These are phyloP conservation scores for Syrphus vitripennis DNA, from an alignment of 2,888 invertebrate genomes.

Conservation along the genomic window DNA sequence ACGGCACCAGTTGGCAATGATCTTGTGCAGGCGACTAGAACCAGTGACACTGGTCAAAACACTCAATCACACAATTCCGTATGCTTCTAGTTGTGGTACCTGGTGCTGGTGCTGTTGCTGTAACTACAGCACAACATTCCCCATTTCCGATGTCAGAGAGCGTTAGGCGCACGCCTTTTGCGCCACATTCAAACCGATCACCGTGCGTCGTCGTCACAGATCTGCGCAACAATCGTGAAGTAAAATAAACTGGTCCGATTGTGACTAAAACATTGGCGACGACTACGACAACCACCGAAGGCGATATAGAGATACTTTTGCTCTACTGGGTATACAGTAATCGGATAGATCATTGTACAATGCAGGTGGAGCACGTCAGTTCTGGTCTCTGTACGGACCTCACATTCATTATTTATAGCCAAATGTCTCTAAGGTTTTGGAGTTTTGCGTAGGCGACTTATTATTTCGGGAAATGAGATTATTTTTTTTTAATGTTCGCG, in stretches of 20 bases:
- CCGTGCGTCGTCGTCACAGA: not conserved
- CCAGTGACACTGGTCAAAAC: constrained; percentile 67
- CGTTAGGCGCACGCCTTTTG: constrained; percentile 19
- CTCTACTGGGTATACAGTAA: not conserved
- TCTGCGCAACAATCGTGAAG: constrained; percentile 11
- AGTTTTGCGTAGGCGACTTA: constrained; percentile 64
- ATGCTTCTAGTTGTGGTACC: not conserved
- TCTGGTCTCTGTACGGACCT: constrained; percentile 9
- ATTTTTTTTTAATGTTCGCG: constrained; percentile 5
- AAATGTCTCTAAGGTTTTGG: constrained; percentile 10
- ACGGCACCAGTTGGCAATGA: constrained; percentile 59
- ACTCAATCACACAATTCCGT: constrained; percentile 52
- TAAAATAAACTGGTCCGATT: constrained; percentile 21
- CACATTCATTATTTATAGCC: constrained; percentile 34
- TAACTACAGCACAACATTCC: constrained; percentile 18
- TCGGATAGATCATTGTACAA: constrained; percentile 25
- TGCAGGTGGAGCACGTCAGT: constrained; percentile 55
- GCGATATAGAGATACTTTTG: not conserved
- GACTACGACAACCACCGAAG: not conserved
- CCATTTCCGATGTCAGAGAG: constrained; percentile 59
- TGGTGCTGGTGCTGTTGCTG: constrained; percentile 11
- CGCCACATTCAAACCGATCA: constrained; percentile 4
- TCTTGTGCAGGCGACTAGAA: constrained; percentile 64
- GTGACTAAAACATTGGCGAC: constrained; percentile 11
- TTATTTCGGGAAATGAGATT: constrained; percentile 57